phyloP scores from a whole-genome alignment of 2,113 vertebrate species.

The Pollachius pollachius region DNA sequence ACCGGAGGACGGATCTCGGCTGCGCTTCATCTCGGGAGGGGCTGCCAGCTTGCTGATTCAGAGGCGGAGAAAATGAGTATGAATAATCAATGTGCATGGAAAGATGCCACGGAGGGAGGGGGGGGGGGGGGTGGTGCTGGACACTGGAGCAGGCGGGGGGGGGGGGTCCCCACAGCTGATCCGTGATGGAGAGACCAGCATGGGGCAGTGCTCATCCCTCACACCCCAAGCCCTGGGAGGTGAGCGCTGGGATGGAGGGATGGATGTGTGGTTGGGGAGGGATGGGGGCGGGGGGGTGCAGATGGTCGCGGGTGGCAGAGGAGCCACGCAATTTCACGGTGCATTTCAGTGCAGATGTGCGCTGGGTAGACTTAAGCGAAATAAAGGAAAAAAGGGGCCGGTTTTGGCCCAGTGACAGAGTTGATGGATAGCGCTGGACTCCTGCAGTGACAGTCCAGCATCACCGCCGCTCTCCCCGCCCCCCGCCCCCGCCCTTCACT shows the following conservation, averaged over 20 bases:
- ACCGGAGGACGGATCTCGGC: too few species aligned
- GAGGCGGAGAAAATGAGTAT: too few species aligned
- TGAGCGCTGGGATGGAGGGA: slow-evolving; percentile 1
- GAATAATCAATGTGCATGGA: too few species aligned
- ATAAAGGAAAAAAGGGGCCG: too few species aligned
- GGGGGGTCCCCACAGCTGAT: not conserved
- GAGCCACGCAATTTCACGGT: slow-evolving; percentile 93
- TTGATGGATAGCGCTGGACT: slow-evolving; percentile 73
- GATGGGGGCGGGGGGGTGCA: slow-evolving; percentile 69
- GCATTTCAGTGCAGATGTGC: slow-evolving; percentile 88
- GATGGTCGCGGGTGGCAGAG: slow-evolving; percentile 77
- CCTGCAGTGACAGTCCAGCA: slow-evolving; percentile 38
- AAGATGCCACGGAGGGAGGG: too few species aligned
- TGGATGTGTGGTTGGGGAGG: slow-evolving; percentile 32
- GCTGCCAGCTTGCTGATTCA: too few species aligned
- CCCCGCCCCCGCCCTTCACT: slow-evolving; percentile 14
- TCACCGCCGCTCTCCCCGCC: slow-evolving; percentile 34
- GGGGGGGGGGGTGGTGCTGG: too few species aligned
- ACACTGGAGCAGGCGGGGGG: too few species aligned
- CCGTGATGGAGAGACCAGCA: too few species aligned
- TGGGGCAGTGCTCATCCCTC: too few species aligned
- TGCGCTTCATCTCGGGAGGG: too few species aligned
- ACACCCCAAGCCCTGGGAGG: too few species aligned
- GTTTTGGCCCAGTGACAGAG: slow-evolving; percentile 57
- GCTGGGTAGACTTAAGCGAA: slow-evolving; percentile 71